Evolutionary conservation across 1,140 invertebrate species (phyloP), one percentile per base, ranked within the genome.

Genomic region (Lepidostoma basale): DNA sequence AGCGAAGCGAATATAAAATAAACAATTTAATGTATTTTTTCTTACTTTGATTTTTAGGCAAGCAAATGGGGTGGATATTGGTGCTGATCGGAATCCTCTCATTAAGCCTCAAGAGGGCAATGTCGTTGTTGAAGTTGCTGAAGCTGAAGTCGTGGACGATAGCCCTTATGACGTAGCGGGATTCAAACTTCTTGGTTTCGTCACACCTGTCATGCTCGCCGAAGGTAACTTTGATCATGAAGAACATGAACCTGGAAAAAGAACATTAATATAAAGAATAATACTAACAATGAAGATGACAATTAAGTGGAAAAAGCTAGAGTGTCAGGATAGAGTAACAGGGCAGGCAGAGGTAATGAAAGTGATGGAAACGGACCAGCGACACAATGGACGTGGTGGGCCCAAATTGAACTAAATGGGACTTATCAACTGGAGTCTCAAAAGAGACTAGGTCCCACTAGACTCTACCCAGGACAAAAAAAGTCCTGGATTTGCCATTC

Each of bases 201-300:
- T 88, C 85, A 76, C 92, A 94, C n/a, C 91, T 85, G 77, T 94
- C 89, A 75, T 92, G 90, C 75, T 93, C 91, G 0, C 91, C 91
- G 74, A 94, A 90, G 9, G 91, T 92, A 22, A 92, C 90, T 78
- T 92, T 92, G 74, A 94, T 93, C 90, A 94, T 90, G 77, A 93
- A 93, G 91, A 91, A 94, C 89, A 94, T 92, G 75, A 93, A 93
- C 49, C 90, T 91, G 83, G 76, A 87, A 86, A 80, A 68, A 74
- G 28, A n/a, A 14, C 30, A 33, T 5, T n/a, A n/a, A n/a, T n/a
- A n/a, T n/a, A n/a, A n/a, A n/a, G n/a, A n/a, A n/a, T n/a, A n/a
- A n/a, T n/a, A n/a, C n/a, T n/a, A n/a, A n/a, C n/a, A n/a, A n/a
- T n/a, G n/a, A 8, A 40, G 16, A n/a, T n/a, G n/a, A n/a, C n/a